Evolutionary conservation across 1,140 invertebrate species (phyloP).

Genomic region (Brachystomella parvula): DNA sequence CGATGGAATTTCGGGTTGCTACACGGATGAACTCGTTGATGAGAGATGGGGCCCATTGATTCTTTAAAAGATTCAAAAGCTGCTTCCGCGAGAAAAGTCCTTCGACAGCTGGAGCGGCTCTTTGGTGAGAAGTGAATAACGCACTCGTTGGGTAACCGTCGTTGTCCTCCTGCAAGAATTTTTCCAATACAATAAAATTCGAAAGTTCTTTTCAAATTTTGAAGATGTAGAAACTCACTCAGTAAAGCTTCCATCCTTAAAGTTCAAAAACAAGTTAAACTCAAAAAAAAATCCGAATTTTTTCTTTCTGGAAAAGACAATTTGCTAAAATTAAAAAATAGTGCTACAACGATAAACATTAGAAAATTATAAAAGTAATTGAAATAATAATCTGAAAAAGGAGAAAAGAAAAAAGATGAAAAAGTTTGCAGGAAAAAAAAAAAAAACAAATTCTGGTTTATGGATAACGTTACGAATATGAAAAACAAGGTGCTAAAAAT

Average conservation of each 20-base stretch:
- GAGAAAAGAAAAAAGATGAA: too few species aligned
- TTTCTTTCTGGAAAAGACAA: too few species aligned
- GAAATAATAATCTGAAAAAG: too few species aligned
- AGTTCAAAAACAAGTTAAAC: too few species aligned
- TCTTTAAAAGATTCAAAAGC: background rate
- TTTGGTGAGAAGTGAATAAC: background rate
- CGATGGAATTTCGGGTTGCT: background rate
- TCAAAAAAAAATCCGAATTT: background rate
- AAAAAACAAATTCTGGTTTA: too few species aligned
- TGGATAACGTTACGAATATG: too few species aligned
- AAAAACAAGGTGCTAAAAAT: too few species aligned
- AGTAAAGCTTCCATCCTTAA: too few species aligned
- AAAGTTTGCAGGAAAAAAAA: too few species aligned
- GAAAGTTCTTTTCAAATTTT: background rate
- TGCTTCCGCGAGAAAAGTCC: background rate
- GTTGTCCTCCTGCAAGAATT: background rate
- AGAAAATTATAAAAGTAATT: too few species aligned
- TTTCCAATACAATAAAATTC: background rate
- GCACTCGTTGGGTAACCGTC: background rate
- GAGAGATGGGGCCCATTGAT: background rate
- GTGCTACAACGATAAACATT: too few species aligned
- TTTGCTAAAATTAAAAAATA: background rate
- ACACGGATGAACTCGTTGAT: conserved; percentile 5
- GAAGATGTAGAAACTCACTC: too few species aligned
- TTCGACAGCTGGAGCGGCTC: background rate